These are phyloP conservation scores for Diarsia mendica DNA, from an alignment of 2,888 invertebrate genomes.

Conservation along the genomic window DNA sequence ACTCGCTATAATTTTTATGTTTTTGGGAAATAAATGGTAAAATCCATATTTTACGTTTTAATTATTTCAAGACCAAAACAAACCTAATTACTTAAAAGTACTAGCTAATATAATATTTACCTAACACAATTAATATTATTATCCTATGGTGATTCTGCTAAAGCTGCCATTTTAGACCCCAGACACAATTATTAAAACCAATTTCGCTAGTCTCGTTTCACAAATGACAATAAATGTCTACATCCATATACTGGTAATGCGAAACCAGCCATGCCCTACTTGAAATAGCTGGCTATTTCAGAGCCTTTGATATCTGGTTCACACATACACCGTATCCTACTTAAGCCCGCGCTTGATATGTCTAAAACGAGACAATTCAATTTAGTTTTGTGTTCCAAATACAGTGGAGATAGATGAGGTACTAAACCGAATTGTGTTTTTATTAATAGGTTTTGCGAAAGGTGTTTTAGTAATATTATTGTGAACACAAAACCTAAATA, in stretches of 20 bases:
- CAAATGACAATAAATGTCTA: slow-evolving; percentile 6
- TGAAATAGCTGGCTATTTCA: slow-evolving; percentile 28
- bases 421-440: slow-evolving; percentile 6
- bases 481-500: slow-evolving; percentile 9
- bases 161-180: too few relatives aligned
- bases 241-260: background rate
- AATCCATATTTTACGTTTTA: too few relatives aligned
- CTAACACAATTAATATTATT: too few relatives aligned
- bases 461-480: background rate
- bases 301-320: background rate
- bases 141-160: too few relatives aligned
- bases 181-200: background rate
- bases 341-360: slow-evolving; percentile 9
- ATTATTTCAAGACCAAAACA: too few relatives aligned
- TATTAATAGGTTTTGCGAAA: background rate
- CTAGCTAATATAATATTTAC: too few relatives aligned
- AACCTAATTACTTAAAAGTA: too few relatives aligned
- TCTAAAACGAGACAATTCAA: slow-evolving; percentile 36
- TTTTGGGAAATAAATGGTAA: too few relatives aligned
- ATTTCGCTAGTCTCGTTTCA: background rate
- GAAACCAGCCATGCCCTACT: background rate
- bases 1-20: too few relatives aligned
- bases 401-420: background rate
- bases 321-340: slow-evolving; percentile 10
- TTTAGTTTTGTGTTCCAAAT: slow-evolving; percentile 37